A percentile compares a stretch with the other conserved stretches of the same genome.
Evolutionary conservation across 1,140 invertebrate genomes (phyloP).

Genomic region (Drosophila ironensis): DNA sequence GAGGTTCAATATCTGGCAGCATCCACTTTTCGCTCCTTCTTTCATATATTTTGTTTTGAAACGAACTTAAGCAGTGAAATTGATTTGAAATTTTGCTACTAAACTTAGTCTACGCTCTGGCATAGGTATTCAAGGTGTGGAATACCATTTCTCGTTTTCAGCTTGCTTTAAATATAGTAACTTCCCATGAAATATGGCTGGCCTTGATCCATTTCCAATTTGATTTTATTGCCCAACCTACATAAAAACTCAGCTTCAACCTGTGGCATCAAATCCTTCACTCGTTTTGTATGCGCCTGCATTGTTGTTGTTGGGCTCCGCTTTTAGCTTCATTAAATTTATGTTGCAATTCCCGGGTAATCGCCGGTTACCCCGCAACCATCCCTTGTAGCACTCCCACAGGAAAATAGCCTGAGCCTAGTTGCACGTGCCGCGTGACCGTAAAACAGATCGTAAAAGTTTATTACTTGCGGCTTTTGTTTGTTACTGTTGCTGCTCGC

Average conservation of each 20-base stretch:
- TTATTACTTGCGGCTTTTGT: constrained; percentile 79
- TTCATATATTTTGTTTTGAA: not conserved
- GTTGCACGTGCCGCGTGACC: constrained; percentile 75
- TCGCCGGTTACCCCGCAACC: constrained; percentile 1
- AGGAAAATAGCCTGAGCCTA: constrained; percentile 55
- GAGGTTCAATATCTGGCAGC: constrained; percentile 20
- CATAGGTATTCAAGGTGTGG: too few species aligned
- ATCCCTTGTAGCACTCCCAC: not conserved
- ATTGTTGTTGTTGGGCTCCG: constrained; percentile 62
- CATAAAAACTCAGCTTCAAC: constrained; percentile 17
- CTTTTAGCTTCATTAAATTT: constrained; percentile 80
- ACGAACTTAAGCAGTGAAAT: constrained; percentile 19
- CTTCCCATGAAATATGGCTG: constrained; percentile 80
- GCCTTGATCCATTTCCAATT: constrained; percentile 81
- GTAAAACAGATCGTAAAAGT: constrained; percentile 81
- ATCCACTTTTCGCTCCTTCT: constrained; percentile 14
- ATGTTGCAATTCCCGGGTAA: constrained; percentile 69
- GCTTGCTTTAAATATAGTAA: constrained; percentile 76
- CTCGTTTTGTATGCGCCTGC: constrained; percentile 42
- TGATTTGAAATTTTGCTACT: constrained; percentile 39
- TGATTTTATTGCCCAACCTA: constrained; percentile 78
- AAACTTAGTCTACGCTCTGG: constrained; percentile 23
- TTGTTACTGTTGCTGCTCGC: constrained; percentile 3
- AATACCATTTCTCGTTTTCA: too few species aligned
- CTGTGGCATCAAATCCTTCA: constrained; percentile 10